Evolutionary conservation across 1,140 invertebrate species (phyloP).

Genomic region (Pissodes strobi): DNA sequence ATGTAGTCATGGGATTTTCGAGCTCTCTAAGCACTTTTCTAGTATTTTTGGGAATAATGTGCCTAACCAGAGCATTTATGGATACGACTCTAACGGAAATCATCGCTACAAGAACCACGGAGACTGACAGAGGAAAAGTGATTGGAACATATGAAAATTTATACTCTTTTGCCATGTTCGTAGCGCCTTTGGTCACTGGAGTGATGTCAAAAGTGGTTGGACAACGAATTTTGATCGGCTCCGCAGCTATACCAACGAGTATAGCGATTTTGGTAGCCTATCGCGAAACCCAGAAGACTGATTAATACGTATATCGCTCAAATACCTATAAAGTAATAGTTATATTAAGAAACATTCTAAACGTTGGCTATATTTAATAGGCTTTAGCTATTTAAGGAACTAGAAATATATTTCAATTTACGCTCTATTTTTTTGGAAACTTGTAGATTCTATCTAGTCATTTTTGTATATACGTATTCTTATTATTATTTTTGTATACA

Average conservation of each 20-base stretch:
- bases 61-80: constrained; percentile 21
- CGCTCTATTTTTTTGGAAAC: no score
- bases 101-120: constrained; percentile 11
- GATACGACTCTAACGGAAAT: constrained; percentile 33
- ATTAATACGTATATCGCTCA: no score
- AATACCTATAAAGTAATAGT: no score
- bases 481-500: no score
- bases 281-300: background rate
- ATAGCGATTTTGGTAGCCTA: constrained; percentile 13
- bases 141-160: constrained; percentile 31
- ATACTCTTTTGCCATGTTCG: constrained; percentile 12
- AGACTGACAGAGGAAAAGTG: constrained; percentile 34
- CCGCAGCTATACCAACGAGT: constrained; percentile 18
- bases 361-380: no score
- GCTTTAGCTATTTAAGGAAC: no score
- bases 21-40: constrained; percentile 24
- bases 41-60: constrained; percentile 12
- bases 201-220: constrained; percentile 21
- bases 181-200: constrained; percentile 29
- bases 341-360: no score
- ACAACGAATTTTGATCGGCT: constrained; percentile 10
- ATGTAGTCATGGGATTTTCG: constrained; percentile 27
- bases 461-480: no score
- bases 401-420: no score
- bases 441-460: no score